These are phyloP conservation scores for Tortrix viridana DNA, from an alignment of 2,888 invertebrate species.

Conservation along the genomic window DNA sequence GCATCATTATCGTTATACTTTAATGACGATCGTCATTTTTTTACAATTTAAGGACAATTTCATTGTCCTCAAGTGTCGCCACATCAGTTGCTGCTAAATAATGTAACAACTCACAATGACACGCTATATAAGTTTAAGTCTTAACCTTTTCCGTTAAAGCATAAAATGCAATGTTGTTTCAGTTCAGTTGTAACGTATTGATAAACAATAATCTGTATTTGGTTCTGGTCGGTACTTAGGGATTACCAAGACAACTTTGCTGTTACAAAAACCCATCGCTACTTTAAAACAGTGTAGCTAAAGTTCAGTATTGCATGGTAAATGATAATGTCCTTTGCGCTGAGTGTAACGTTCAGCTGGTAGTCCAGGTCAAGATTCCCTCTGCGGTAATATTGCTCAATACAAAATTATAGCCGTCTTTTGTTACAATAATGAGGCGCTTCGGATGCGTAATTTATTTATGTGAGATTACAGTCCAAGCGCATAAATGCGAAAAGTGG, in stretches of 20 bases:
- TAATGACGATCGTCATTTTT: slow-evolving; percentile 32
- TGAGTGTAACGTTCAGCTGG: slow-evolving; percentile 15
- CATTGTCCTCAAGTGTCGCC: slow-evolving; percentile 32
- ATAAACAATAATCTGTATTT: slow-evolving; percentile 23
- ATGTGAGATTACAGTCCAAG: slow-evolving; percentile 16
- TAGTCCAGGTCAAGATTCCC: slow-evolving; percentile 26
- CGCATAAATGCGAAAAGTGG: background rate
- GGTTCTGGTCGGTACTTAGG: slow-evolving; percentile 22
- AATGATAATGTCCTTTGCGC: background rate
- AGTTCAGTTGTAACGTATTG: too few relatives aligned
- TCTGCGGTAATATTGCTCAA: slow-evolving; percentile 30
- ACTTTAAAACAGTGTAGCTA: slow-evolving; percentile 1
- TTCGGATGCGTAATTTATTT: slow-evolving; percentile 30
- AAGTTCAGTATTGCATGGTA: slow-evolving; percentile 5
- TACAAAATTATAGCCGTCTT: slow-evolving; percentile 33
- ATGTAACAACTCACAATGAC: too few relatives aligned
- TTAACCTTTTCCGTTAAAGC: too few relatives aligned
- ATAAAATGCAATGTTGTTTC: too few relatives aligned
- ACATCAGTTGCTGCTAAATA: too few relatives aligned
- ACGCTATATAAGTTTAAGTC: too few relatives aligned
- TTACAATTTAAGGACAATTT: slow-evolving; percentile 33
- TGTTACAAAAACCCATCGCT: background rate
- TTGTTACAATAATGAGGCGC: slow-evolving; percentile 30
- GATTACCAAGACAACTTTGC: slow-evolving; percentile 9
- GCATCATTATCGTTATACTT: slow-evolving; percentile 32